phyloP scores from a whole-genome alignment of 2,113 vertebrate species.

The Microtus richardsoni region DNA sequence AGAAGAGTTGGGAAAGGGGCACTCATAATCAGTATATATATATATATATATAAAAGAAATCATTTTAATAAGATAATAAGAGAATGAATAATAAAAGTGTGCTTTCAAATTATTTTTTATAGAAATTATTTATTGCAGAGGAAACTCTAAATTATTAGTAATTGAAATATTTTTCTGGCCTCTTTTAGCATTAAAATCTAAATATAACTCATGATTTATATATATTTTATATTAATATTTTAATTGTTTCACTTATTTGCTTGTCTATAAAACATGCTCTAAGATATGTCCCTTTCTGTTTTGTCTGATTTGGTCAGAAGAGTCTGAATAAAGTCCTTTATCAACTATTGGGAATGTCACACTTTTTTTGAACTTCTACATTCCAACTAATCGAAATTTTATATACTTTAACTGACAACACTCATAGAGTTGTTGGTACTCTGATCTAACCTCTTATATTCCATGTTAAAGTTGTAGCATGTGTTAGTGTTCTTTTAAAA shows the following conservation, averaged over 20 bases:
- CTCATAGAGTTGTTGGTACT: no score
- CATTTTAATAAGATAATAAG: background rate
- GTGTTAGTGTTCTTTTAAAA: background rate
- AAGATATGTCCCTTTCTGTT: background rate
- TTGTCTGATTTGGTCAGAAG: background rate
- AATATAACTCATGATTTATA: background rate
- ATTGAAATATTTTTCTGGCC: background rate
- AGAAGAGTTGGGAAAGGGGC: background rate
- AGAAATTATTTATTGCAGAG: background rate
- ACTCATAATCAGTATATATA: background rate
- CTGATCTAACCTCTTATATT: background rate
- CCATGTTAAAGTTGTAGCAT: background rate
- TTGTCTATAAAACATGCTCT: background rate
- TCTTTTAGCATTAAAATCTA: background rate
- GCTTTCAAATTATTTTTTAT: background rate
- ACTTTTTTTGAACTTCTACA: background rate
- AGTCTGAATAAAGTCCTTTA: background rate
- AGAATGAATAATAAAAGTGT: background rate
- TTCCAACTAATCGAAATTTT: background rate
- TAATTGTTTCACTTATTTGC: background rate
- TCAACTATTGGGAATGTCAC: background rate
- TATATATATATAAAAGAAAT: background rate
- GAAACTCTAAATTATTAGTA: background rate
- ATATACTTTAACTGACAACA: background rate
- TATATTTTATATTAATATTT: background rate